These are phyloP conservation scores for Paelopatides confundens DNA, from an alignment of 53 echinoderm and acorn worm species.

Conservation along the genomic window DNA sequence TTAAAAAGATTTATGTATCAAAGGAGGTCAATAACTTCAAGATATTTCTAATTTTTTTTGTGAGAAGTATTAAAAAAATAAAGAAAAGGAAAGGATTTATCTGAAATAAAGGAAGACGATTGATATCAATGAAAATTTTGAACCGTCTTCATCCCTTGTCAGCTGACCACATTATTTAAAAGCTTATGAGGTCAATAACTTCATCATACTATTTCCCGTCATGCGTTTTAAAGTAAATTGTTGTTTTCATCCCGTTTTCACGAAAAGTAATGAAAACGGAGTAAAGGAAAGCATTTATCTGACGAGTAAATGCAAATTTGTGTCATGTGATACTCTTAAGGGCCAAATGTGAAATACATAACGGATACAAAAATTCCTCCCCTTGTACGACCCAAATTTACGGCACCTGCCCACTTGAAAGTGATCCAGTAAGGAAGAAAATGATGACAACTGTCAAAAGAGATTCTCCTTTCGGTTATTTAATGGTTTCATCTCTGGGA, in stretches of 20 bases:
- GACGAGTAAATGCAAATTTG: slow-evolving; percentile 20
- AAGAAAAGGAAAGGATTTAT: too few relatives aligned
- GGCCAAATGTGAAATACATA: slow-evolving; percentile 37
- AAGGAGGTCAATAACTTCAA: neutral
- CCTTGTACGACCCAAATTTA: neutral
- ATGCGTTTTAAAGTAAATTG: slow-evolving; percentile 6
- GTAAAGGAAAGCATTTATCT: neutral
- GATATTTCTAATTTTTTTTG: too few relatives aligned
- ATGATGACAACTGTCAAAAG: slow-evolving; percentile 31
- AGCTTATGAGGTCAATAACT: neutral
- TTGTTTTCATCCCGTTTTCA: too few relatives aligned
- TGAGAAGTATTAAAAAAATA: too few relatives aligned
- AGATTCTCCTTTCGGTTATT: neutral
- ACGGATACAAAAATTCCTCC: neutral
- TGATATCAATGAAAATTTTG: neutral
- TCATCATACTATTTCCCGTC: neutral
- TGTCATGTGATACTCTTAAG: slow-evolving; percentile 24
- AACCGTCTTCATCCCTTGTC: too few relatives aligned
- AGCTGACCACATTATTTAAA: too few relatives aligned
- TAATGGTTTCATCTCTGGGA: slow-evolving; percentile 1
- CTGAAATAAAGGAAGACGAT: neutral
- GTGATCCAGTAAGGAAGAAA: neutral
- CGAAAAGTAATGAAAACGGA: too few relatives aligned
- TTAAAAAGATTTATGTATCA: too few relatives aligned
- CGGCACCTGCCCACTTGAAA: slow-evolving; percentile 35